phyloP scores from a whole-genome alignment of 2,888 invertebrate genomes.

The Cataglyphis rosenhaueri region DNA sequence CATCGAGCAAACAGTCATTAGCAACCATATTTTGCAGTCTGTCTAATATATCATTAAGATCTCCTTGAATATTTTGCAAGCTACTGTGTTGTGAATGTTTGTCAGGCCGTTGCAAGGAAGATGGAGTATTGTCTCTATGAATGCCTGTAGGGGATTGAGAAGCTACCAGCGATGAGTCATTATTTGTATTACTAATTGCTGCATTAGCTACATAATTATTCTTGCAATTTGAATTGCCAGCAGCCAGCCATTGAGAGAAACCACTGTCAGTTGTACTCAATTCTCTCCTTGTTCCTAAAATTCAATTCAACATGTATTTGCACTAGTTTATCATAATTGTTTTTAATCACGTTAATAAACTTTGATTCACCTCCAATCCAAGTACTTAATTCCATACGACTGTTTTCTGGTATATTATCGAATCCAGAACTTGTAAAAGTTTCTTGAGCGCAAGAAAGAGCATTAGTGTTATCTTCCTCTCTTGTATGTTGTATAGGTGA shows the following conservation, averaged over 20 bases:
- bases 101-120: slow-evolving; percentile 82
- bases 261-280: slow-evolving; percentile 78
- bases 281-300: slow-evolving; percentile 77
- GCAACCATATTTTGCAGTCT: slow-evolving; percentile 90
- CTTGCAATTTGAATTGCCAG: slow-evolving; percentile 65
- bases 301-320: slow-evolving; percentile 14
- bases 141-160: slow-evolving; percentile 77
- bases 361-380: slow-evolving; percentile 88
- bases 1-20: slow-evolving; percentile 89
- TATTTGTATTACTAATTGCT: slow-evolving; percentile 66
- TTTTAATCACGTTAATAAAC: background rate
- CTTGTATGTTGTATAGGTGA: slow-evolving; percentile 74
- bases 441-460: slow-evolving; percentile 58
- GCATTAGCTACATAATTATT: slow-evolving; percentile 69
- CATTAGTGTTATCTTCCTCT: slow-evolving; percentile 58
- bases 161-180: slow-evolving; percentile 67
- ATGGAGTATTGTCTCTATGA: slow-evolving; percentile 81
- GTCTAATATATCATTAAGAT: slow-evolving; percentile 90
- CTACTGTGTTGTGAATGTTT: slow-evolving; percentile 84
- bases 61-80: slow-evolving; percentile 87
- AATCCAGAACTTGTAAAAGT: slow-evolving; percentile 82
- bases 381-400: slow-evolving; percentile 89
- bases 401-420: slow-evolving; percentile 86
- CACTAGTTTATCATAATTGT: background rate
- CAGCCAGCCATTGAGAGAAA: slow-evolving; percentile 83